Conservation (phyloP, 2,888 invertebrate species). For the Lepidonotus clava region DNA sequence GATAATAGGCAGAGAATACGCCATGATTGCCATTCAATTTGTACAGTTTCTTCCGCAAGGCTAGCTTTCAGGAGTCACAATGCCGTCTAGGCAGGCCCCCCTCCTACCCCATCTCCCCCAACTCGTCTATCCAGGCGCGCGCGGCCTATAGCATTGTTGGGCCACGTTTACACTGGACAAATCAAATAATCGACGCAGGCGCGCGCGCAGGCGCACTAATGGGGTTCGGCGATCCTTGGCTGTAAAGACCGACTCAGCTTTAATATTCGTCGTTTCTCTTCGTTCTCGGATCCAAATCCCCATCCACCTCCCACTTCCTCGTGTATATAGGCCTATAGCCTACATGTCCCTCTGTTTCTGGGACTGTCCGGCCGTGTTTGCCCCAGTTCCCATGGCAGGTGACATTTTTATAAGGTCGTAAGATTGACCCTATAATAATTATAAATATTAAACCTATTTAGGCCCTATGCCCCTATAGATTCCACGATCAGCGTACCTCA, state of each 20-base stretch:
- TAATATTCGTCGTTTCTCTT: conserved; percentile 41
- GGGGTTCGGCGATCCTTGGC: conserved; percentile 46
- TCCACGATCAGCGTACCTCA: no score
- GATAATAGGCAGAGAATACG: conserved; percentile 43
- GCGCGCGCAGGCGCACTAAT: conserved; percentile 35
- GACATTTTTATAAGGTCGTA: no score
- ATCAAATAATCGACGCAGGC: conserved; percentile 46
- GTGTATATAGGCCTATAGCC: no score
- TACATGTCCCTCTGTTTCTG: no score
- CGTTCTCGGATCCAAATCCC: background rate
- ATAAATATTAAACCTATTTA: no score
- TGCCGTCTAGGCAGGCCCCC: conserved; percentile 18
- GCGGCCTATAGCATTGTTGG: conserved; percentile 41
- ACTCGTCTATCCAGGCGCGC: no score
- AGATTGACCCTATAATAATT: no score
- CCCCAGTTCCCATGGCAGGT: no score
- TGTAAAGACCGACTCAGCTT: conserved; percentile 44
- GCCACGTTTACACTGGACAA: conserved; percentile 40
- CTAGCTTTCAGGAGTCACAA: conserved; percentile 36
- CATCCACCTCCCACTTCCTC: background rate
- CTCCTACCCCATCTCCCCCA: background rate
- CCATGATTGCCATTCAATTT: conserved; percentile 48
- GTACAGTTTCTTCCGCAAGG: conserved; percentile 31
- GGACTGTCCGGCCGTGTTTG: no score
- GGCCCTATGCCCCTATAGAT: no score